Base-by-base conservation (phyloP, 2,888 invertebrate genomes). In the Phortica magna region DNA sequence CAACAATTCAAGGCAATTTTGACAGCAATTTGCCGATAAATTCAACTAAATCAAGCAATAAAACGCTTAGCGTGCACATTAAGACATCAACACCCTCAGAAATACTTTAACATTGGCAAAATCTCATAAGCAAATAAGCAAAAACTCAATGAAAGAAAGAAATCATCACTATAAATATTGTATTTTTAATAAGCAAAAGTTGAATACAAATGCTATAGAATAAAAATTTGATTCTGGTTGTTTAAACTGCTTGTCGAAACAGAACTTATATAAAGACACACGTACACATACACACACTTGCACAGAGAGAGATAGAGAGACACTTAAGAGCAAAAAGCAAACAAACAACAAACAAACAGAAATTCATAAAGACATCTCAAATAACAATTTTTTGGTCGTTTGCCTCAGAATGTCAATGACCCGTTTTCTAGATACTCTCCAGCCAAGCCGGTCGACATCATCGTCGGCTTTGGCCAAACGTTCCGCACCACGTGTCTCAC, bases 321-420 rank as follows among this genome's bases (percentile, higher is more conserved):
- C 31, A 31, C 31, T 31, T 31, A 31, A 31, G 31, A 31, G 31
- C 31, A 31, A 53, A 55, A 14, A 55, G 17, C 55, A 55, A 55
- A 55, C 14, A n/a, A 55, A 7, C 55, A 55, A 55, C 55, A 55
- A 55, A n/a, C 55, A 55, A 14, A 55, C 17, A 7, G 5, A 19
- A 0, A 22, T 61, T 9, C 22, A 61, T 17, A 41, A 65, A 65
- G 65, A 65, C 41, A 65, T 65, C 65, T 65, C 41, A 59, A 65
- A 65, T 65, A 65, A 41, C n/a, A 65, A 65, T 65, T 65, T 65
- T 65, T 65, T 65, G 65, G 65, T 65, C n/a, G 65, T 65, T 65
- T 65, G 65, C 65, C 65, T 65, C 65, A 65, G 5, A 41, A 65
- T 41, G 65, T 65, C 65, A 65, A 65, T 65, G 65, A 65, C 31